Evolutionary conservation across 2,797 vertebrate species (phyloP).

Genomic region (Anisognathus igniventris): DNA sequence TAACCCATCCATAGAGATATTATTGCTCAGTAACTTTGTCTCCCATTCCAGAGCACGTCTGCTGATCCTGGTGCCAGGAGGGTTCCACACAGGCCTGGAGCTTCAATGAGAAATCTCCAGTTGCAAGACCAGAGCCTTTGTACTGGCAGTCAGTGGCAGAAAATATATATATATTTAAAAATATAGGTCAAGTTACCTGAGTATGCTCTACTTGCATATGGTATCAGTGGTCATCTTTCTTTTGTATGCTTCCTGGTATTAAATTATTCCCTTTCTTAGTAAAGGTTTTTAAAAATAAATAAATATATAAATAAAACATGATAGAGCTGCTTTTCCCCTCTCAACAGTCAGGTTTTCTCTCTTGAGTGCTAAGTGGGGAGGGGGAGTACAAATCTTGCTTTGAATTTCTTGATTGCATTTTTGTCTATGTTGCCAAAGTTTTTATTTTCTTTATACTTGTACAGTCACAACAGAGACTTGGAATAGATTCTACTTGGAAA

Average conservation of each 20-base stretch:
- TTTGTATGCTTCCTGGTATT: conserved; percentile 42
- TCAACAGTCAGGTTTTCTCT: conserved; percentile 57
- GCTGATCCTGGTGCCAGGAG: neutral
- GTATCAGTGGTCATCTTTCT: conserved; percentile 52
- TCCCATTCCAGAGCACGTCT: neutral
- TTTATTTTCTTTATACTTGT: neutral
- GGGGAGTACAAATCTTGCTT: conserved; percentile 27
- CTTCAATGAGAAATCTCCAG: neutral
- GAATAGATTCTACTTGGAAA: conserved; percentile 9
- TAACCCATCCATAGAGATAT: neutral
- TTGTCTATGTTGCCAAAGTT: neutral
- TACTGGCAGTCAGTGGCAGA: neutral
- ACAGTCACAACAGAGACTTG: neutral
- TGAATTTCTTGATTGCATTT: conserved; percentile 52
- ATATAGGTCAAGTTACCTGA: conserved; percentile 40
- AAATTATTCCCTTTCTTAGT: conserved; percentile 65
- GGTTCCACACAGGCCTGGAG: neutral
- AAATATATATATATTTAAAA: conserved; percentile 16
- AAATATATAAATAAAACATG: conserved; percentile 68
- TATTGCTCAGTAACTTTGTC: neutral
- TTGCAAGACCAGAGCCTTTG: conserved; percentile 2
- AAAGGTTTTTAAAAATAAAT: conserved; percentile 65
- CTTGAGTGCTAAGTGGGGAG: conserved; percentile 36
- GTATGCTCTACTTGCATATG: conserved; percentile 32
- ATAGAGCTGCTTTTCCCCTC: conserved; percentile 50